Conservation (phyloP, 2,113 vertebrate genomes). For the Copsychus sechellarum region DNA sequence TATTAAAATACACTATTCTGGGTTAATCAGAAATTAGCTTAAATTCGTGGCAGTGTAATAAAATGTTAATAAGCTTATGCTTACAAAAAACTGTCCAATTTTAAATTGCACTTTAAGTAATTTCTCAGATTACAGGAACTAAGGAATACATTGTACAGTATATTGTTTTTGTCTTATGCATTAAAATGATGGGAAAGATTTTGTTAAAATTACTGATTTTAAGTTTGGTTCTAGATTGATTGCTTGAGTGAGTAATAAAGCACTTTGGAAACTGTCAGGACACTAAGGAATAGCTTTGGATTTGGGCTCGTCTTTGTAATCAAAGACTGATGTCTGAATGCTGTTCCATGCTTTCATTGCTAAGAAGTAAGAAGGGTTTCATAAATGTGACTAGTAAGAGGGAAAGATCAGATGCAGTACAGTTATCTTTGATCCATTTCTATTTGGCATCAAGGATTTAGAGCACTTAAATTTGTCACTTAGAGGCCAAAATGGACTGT, state of each 20-base stretch:
- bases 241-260: background rate
- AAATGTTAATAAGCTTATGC: background rate
- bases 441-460: background rate
- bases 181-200: background rate
- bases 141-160: background rate
- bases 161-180: background rate
- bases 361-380: background rate
- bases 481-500: background rate
- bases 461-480: background rate
- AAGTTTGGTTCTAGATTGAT: background rate
- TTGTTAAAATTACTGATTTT: background rate
- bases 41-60: background rate
- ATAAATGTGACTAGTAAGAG: background rate
- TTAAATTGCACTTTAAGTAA: constrained; percentile 38
- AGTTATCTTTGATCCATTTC: background rate
- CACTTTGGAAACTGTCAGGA: background rate
- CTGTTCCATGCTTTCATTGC: background rate
- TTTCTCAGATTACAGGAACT: background rate
- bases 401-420: background rate
- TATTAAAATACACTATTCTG: background rate
- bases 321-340: background rate
- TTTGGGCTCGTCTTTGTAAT: background rate
- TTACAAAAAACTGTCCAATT: background rate
- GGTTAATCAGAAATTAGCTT: background rate
- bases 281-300: background rate